Evolutionary conservation across 2,113 vertebrate species (phyloP), one percentile per base, ranked within the genome.

Genomic region (Trogon surrucura): DNA sequence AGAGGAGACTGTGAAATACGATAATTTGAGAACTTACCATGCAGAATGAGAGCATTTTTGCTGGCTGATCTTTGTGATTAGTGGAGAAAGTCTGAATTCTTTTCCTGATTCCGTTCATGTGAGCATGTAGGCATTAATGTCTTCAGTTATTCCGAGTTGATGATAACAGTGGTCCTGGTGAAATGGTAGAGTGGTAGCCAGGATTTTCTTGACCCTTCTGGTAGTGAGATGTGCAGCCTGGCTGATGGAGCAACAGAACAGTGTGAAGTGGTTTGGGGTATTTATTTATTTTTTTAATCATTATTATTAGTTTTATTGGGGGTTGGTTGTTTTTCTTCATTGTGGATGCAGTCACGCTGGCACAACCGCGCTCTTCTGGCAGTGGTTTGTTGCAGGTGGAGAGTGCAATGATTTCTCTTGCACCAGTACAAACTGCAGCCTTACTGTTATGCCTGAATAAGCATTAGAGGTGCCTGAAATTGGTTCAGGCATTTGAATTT

Each of bases 361-460:
- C 53, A 51, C 22, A 75, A 22, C 36, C 38, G 47, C n/a, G 6
- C 21, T 54, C 7, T 61, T 25, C 22, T 20, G 64, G 32, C n/a
- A 29, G 0, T 6, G 4, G 45, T 45, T 12, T 27, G 29, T 30
- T 66, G 29, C 34, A 56, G 50, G 8, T 29, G 41, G 17, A 64
- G 19, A 45, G 1, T 12, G 38, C 16, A n/a, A 30, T 54, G 69
- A 6, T 34, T 89, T 50, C 69, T 88, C 69, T 45, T 80, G 56
- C 41, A 41, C 34, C 56, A 12, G 23, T 18, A 14, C 60, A 4
- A 29, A 10, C 53, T 53, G 20, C 50, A 73, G 16, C 27, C 0
- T 57, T 34, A 3, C 60, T 16, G 0, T 29, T 50, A 2, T 11
- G 2, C 58, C 36, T 23, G 2, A 15, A 5, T 8, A 3, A 16